Percentiles rank a stretch among this genome's conserved stretches.
phyloP scores from a whole-genome alignment of 2,888 invertebrate genomes.

The Dorcus hopei region DNA sequence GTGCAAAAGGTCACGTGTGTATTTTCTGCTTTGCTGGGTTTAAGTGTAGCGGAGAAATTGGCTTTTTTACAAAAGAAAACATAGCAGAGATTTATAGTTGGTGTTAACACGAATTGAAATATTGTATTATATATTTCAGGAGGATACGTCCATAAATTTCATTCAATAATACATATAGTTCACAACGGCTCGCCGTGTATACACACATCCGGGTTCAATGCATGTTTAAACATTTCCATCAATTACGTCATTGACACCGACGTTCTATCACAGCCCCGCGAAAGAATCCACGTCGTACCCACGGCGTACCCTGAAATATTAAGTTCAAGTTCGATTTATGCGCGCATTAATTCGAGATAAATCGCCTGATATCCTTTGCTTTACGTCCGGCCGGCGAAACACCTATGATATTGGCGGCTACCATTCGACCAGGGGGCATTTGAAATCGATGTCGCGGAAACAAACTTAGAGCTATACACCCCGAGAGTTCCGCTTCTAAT shows the following conservation, averaged over 20 bases:
- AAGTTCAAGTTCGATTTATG: constrained; percentile 1
- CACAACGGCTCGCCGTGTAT: background rate
- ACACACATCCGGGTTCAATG: constrained; percentile 7
- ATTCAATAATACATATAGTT: background rate
- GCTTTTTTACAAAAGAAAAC: no score
- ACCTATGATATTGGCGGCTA: background rate
- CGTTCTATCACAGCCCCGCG: constrained; percentile 4
- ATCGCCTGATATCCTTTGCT: constrained; percentile 1
- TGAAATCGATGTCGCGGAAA: background rate
- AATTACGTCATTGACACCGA: constrained; percentile 10
- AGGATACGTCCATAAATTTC: background rate
- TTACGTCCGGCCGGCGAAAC: background rate
- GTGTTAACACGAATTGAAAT: no score
- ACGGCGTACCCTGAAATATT: background rate
- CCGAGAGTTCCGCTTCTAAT: no score
- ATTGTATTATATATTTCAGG: no score
- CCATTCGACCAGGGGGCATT: background rate
- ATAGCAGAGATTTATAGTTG: no score
- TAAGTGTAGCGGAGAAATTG: no score
- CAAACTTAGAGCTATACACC: background rate
- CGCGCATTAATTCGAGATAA: constrained; percentile 9
- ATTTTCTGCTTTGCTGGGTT: no score
- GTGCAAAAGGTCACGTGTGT: no score
- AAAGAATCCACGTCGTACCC: constrained; percentile 3
- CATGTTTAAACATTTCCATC: constrained; percentile 12